Percentiles rank a stretch among this genome's conserved stretches.
These are phyloP conservation scores for Leptinotarsa haldemani DNA, from an alignment of 2,888 invertebrate genomes.

Conservation along the genomic window DNA sequence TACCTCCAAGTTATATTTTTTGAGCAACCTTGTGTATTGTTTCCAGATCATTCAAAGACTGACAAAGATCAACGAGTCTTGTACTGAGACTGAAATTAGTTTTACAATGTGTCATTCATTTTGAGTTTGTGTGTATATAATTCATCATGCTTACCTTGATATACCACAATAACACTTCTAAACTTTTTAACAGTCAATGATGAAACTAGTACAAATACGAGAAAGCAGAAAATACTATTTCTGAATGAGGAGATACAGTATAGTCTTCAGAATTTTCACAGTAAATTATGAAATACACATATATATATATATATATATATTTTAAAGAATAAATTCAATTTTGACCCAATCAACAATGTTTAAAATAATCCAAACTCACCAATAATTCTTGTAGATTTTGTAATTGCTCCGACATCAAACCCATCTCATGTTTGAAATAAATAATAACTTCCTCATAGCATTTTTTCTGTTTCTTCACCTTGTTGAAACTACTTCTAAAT, in stretches of 20 bases:
- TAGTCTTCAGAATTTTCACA: too few relatives aligned
- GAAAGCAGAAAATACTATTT: not conserved
- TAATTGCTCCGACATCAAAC: constrained; percentile 57
- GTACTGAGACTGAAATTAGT: too few relatives aligned
- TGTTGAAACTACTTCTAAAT: constrained; percentile 48
- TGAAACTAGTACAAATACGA: not conserved
- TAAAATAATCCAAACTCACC: constrained; percentile 48
- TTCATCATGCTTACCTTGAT: not conserved
- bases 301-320: too few relatives aligned
- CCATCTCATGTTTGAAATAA: constrained; percentile 59
- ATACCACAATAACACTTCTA: not conserved
- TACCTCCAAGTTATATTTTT: too few relatives aligned
- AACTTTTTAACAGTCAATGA: not conserved
- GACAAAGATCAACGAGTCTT: too few relatives aligned
- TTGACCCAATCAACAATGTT: not conserved
- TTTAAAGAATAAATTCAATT: not conserved
- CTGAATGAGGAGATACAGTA: not conserved
- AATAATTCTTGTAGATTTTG: constrained; percentile 56
- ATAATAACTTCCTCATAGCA: constrained; percentile 56
- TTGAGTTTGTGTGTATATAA: too few relatives aligned
- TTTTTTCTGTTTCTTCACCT: constrained; percentile 53
- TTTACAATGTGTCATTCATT: too few relatives aligned
- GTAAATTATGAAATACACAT: not conserved
- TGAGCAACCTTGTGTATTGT: too few relatives aligned
- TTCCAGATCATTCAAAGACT: too few relatives aligned